These are phyloP conservation scores for Turritopsis dohrnii DNA, from an alignment of 30 jellyfish, hydroid and myxozoan genomes.

Conservation along the genomic window DNA sequence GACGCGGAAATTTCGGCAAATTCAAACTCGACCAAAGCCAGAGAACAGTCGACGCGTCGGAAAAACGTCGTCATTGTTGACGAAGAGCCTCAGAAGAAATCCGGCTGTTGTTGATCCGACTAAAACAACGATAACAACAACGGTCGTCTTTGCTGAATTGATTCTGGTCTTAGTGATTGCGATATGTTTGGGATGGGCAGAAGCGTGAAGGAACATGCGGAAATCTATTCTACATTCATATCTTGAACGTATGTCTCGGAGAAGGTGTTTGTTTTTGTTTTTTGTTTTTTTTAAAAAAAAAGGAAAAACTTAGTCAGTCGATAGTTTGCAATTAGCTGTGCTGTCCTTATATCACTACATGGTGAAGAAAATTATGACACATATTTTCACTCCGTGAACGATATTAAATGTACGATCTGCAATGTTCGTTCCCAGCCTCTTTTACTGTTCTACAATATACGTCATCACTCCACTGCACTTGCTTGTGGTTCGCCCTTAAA, in stretches of 20 bases:
- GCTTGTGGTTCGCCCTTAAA: too few relatives aligned
- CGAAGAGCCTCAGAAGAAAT: conserved; percentile 75
- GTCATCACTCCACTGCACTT: neutral
- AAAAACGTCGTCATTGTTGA: conserved; percentile 90
- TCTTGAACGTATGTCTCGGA: neutral
- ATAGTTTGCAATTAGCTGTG: neutral
- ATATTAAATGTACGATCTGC: neutral
- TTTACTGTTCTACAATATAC: too few relatives aligned
- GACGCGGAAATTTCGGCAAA: conserved; percentile 63
- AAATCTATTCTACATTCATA: neutral
- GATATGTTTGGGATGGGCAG: neutral
- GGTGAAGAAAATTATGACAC: neutral
- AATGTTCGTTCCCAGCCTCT: neutral
- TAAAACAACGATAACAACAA: neutral
- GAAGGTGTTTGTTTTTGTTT: neutral
- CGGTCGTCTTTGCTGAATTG: neutral
- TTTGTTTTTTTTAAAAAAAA: neutral
- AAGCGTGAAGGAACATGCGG: neutral
- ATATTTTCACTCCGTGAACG: neutral
- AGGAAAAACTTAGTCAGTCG: neutral
- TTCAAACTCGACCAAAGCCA: conserved; percentile 48
- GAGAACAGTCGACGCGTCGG: conserved; percentile 41
- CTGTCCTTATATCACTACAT: neutral
- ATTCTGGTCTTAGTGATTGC: neutral
- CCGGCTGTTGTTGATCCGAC: conserved; percentile 74